Conservation (phyloP, 2,797 vertebrate genomes). For the Kryptopterus vitreolus region DNA sequence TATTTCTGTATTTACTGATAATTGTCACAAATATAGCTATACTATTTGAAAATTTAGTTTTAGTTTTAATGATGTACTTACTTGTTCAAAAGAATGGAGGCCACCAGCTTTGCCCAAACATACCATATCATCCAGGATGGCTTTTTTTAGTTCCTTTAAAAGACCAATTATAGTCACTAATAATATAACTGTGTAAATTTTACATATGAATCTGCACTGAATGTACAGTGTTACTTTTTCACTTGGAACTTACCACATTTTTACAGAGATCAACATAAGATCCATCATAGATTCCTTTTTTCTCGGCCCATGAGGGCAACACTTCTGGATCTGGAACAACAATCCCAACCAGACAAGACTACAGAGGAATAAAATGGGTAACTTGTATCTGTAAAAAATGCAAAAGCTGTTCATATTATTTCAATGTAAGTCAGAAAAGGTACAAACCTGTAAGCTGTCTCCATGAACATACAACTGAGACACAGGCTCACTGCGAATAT, state of each 20-base stretch:
- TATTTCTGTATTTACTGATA: neutral
- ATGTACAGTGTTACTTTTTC: neutral
- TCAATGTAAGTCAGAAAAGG: neutral
- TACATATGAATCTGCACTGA: neutral
- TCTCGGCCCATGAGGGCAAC: slow-evolving; percentile 92
- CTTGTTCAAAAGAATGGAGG: slow-evolving; percentile 97
- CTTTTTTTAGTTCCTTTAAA: slow-evolving; percentile 85
- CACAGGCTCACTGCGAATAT: slow-evolving; percentile 90
- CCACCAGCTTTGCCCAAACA: slow-evolving; percentile 89
- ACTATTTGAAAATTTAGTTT: neutral
- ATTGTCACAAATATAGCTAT: neutral
- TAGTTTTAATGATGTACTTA: slow-evolving; percentile 59
- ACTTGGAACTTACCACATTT: slow-evolving; percentile 77
- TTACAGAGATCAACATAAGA: slow-evolving; percentile 83
- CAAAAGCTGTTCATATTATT: neutral
- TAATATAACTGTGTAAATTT: neutral
- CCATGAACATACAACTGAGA: slow-evolving; percentile 93
- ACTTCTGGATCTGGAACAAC: slow-evolving; percentile 92
- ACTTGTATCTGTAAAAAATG: neutral
- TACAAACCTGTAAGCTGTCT: slow-evolving; percentile 90
- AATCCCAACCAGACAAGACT: slow-evolving; percentile 95
- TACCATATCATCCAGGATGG: slow-evolving; percentile 92
- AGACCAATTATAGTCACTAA: slow-evolving; percentile 29
- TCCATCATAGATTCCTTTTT: slow-evolving; percentile 87
- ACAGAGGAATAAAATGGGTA: slow-evolving; percentile 28